Conservation (phyloP, 2,888 invertebrate species). For the Stenoptilia bipunctidactyla region DNA sequence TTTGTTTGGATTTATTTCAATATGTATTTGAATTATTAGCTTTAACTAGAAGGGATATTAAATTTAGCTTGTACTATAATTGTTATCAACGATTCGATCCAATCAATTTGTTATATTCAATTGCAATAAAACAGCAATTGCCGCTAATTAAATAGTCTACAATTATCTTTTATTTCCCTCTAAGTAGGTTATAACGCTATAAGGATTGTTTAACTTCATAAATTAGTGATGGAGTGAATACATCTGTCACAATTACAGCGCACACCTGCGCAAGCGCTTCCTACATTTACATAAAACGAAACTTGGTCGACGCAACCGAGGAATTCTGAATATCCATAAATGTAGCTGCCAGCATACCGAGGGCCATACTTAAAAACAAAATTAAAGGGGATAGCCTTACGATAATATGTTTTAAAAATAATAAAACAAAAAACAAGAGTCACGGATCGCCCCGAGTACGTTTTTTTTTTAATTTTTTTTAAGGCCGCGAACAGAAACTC, state of each 20-base stretch:
- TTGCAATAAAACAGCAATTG: no score
- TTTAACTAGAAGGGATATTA: no score
- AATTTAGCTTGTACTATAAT: no score
- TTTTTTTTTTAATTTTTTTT: slow-evolving; percentile 33
- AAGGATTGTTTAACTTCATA: no score
- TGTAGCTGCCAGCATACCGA: slow-evolving; percentile 66
- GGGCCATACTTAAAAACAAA: slow-evolving; percentile 70
- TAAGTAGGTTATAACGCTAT: neutral
- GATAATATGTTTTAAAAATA: slow-evolving; percentile 72
- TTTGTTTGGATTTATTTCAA: slow-evolving; percentile 1
- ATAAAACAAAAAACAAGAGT: slow-evolving; percentile 67
- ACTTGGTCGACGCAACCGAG: slow-evolving; percentile 36
- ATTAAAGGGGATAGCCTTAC: slow-evolving; percentile 71
- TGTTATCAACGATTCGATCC: no score
- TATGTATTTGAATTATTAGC: no score
- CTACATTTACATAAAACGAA: slow-evolving; percentile 61
- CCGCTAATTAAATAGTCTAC: no score
- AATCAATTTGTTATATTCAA: no score
- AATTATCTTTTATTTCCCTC: slow-evolving; percentile 1
- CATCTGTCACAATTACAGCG: slow-evolving; percentile 53
- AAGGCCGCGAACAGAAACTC: slow-evolving; percentile 59
- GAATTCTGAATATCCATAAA: slow-evolving; percentile 68
- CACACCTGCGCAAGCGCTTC: slow-evolving; percentile 23
- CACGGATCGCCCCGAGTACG: slow-evolving; percentile 68
- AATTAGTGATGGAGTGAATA: slow-evolving; percentile 15